A percentile compares a stretch with the other conserved stretches of the same genome.
phyloP scores from a whole-genome alignment of 2,888 invertebrate genomes.

The Scaptomyza parva region DNA sequence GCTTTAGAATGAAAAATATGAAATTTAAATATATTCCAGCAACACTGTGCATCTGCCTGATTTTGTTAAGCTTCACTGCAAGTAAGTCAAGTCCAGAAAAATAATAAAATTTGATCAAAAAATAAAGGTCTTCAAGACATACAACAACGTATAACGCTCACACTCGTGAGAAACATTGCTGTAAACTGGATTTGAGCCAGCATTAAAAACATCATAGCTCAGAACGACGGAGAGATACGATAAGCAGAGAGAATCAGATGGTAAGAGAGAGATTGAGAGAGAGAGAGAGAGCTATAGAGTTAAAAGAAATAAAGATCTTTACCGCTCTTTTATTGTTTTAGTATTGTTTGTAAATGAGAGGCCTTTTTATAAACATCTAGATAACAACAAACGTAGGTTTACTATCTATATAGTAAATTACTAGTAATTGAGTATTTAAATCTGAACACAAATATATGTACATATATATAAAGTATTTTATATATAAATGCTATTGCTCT shows the following conservation, averaged over 20 bases:
- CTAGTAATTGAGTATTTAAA: too few relatives aligned
- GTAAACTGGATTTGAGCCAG: conserved; percentile 47
- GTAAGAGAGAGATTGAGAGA: neutral
- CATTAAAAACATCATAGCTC: conserved; percentile 1
- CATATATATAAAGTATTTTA: neutral
- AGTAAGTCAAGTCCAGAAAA: conserved; percentile 61
- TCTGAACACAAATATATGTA: neutral
- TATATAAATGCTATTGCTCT: neutral
- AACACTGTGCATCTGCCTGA: conserved; percentile 26
- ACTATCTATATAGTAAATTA: neutral
- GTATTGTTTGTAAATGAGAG: neutral
- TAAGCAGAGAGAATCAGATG: neutral
- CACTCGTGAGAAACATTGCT: conserved; percentile 17
- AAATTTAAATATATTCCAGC: conserved; percentile 8
- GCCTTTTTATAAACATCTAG: neutral
- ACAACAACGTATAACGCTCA: neutral
- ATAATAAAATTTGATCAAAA: conserved; percentile 29
- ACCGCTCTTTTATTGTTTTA: conserved; percentile 46
- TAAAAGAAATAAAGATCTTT: neutral
- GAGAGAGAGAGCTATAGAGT: neutral
- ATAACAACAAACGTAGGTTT: conserved; percentile 6
- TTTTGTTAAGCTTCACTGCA: conserved; percentile 28
- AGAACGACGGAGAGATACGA: neutral
- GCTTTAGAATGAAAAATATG: conserved; percentile 15
- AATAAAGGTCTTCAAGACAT: conserved; percentile 8